Evolutionary conservation across 2,113 vertebrate genomes (phyloP), one percentile per base, ranked within the genome.

Genomic region (Azemiops feae): DNA sequence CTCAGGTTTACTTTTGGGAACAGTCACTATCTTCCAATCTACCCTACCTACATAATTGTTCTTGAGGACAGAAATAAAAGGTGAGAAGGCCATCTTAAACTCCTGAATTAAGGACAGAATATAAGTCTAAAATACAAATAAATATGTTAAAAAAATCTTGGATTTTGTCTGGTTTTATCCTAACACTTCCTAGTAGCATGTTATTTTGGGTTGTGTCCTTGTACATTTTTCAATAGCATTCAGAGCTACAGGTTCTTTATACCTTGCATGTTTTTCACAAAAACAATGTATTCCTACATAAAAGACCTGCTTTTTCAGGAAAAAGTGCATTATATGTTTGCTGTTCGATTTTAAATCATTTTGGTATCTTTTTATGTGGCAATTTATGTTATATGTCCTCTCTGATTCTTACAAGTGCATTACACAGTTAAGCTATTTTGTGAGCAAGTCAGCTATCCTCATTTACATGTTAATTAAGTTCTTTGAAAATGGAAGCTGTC

Each of bases 381-480:
- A 92, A 53, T 64, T 92, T 87, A 23, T 10, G 54, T 54, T 93
- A 23, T 85, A 45, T 30, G 25, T 91, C 50, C 89, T 7, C 10
- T 85, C 25, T 92, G n/a, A 34, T 91, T 7, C 25, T 94, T 95
- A 20, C 55, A 94, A 81, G 4, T 89, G 25, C 1, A 90, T 92
- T 89, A 85, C 8, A 64, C 0, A 52, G 25, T 69, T 92, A 92
- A 89, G 4, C 9, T 94, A 87, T 89, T 94, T 5, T n/a, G 60
- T 55, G 87, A 85, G 12, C 5, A 86, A 85, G 91, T 94, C 25
- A 91, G 52, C 34, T 60, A 34, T 0, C 3, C 88, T 90, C 34
- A 89, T 95, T 95, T 92, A 47, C 74, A 85, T 92, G 39, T 87
- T 92, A 92, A 91, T 85, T 92, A 91, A 60, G 86, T 60, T 91